Evolutionary conservation across 2,113 vertebrate genomes (phyloP).

Genomic region (Orcinus orca): DNA sequence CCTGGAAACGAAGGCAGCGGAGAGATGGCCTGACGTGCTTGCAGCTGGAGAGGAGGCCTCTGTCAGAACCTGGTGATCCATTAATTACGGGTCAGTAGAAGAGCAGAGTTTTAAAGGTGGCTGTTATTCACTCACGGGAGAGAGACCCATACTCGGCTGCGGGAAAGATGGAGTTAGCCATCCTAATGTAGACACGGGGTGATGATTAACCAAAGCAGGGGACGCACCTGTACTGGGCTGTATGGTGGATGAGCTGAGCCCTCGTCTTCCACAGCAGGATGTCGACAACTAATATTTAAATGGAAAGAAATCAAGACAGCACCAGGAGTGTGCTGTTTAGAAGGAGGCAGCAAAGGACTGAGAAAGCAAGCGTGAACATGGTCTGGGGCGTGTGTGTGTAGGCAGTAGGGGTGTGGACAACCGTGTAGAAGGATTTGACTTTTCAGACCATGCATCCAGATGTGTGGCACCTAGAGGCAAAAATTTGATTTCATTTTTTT

Average conservation of each 20-base stretch:
- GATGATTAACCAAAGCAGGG: background rate
- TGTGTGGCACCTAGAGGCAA: no score
- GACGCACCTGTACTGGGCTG: fast-evolving
- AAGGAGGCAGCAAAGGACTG: background rate
- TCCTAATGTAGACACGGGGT: fast-evolving
- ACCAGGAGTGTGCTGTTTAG: background rate
- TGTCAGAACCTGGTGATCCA: background rate
- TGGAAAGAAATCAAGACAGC: background rate
- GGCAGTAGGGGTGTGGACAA: background rate
- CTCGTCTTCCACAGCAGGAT: background rate
- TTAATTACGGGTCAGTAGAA: background rate
- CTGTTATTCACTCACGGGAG: background rate
- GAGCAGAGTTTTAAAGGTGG: background rate
- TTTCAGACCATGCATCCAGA: fast-evolving
- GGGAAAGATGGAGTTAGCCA: background rate
- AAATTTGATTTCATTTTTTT: background rate
- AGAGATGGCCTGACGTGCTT: fast-evolving
- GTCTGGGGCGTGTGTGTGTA: background rate
- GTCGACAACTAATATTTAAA: background rate
- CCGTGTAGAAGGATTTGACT: background rate
- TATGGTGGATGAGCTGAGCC: fast-evolving
- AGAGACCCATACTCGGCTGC: fast-evolving
- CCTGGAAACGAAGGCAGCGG: background rate
- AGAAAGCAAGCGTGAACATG: background rate
- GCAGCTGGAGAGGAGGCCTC: fast-evolving